phyloP scores from a whole-genome alignment of 2,113 vertebrate species.

The Microtus montanus region DNA sequence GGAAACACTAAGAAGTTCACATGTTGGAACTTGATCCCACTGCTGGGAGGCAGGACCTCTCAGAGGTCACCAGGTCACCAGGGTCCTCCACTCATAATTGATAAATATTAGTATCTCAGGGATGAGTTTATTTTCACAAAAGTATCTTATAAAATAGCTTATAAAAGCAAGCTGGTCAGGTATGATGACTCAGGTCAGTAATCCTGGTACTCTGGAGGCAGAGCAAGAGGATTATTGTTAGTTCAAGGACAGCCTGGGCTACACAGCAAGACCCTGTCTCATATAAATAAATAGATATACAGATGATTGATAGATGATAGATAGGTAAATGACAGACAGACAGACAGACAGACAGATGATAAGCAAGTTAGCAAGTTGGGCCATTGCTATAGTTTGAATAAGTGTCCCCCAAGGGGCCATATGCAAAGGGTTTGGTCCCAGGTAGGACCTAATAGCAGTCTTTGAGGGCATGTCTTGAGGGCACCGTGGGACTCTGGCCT shows the following conservation, averaged over 20 bases:
- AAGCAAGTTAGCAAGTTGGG: background rate
- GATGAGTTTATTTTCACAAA: background rate
- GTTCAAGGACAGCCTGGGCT: background rate
- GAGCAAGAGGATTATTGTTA: no score
- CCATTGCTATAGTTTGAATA: background rate
- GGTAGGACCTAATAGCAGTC: background rate
- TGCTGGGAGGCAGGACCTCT: background rate
- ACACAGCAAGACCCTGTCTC: background rate
- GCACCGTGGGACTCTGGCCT: background rate
- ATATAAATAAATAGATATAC: background rate
- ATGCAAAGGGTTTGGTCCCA: background rate
- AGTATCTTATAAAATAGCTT: background rate
- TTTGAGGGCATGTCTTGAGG: background rate
- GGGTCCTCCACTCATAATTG: background rate
- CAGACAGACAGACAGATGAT: background rate
- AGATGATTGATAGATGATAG: background rate
- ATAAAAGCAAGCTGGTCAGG: background rate
- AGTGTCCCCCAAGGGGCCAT: background rate
- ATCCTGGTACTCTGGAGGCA: background rate
- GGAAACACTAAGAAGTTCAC: background rate
- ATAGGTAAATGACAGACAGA: background rate
- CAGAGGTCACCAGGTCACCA: background rate
- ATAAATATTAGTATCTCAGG: background rate
- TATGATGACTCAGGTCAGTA: background rate
- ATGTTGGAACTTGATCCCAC: background rate